Evolutionary conservation across 2,113 vertebrate species (phyloP).

Genomic region (Callopanchax toddi): DNA sequence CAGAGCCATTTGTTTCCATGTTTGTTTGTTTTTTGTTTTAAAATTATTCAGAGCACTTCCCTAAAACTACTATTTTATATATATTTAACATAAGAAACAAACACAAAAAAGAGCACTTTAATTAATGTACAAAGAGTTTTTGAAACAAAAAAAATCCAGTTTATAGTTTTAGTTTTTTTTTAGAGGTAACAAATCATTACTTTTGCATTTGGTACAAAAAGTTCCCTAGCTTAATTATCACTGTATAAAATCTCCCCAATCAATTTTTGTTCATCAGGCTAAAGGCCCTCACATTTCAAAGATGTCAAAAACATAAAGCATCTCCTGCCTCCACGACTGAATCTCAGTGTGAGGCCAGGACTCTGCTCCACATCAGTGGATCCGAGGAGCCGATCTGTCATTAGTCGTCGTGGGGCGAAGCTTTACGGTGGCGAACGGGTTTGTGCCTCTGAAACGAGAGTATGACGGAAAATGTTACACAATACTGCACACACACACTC

Average conservation of each 20-base stretch:
- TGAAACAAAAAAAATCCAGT: constrained; percentile 12
- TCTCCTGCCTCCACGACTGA: constrained; percentile 5
- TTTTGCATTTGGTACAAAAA: constrained; percentile 3
- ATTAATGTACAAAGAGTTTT: constrained; percentile 17
- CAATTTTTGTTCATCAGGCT: neutral
- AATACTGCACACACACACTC: constrained; percentile 2
- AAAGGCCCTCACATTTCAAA: constrained; percentile 18
- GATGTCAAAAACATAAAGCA: constrained; percentile 3
- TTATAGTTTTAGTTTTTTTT: constrained; percentile 1
- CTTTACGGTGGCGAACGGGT: constrained; percentile 92
- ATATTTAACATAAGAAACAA: constrained; percentile 1
- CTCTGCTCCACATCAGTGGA: constrained; percentile 64
- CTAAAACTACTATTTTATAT: neutral
- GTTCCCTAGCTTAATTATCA: constrained; percentile 6
- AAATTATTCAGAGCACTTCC: too few relatives aligned
- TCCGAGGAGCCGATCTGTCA: constrained; percentile 86
- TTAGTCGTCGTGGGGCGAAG: constrained; percentile 89
- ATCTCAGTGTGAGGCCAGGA: constrained; percentile 17
- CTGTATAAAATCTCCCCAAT: constrained; percentile 11
- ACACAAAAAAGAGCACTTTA: constrained; percentile 14
- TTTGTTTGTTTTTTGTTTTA: too few relatives aligned
- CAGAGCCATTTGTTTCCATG: neutral
- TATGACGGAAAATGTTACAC: constrained; percentile 53
- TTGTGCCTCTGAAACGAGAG: constrained; percentile 83
- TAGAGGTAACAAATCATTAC: neutral